Base-by-base conservation (phyloP, 30 jellyfish, hydroid and myxozoan species). In the Aurelia coerulea region DNA sequence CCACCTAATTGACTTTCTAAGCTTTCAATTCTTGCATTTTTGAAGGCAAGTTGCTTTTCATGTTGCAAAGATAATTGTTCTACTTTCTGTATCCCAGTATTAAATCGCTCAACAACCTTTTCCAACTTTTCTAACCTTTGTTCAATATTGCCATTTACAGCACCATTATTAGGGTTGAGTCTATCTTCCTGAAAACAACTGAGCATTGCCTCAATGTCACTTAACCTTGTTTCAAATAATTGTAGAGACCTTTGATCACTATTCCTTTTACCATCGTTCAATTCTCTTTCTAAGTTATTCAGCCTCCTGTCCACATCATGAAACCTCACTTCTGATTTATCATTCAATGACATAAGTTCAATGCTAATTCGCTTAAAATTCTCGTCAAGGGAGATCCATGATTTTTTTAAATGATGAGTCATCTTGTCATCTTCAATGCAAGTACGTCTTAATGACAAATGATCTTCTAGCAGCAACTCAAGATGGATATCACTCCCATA, bases 141-240 rank as follows among this genome's bases (percentile, higher is more conserved):
- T n/a, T 83, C 86, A 31, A 32, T 5, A 37, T 34, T 46, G 3
- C 86, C 81, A 11, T 60, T 53, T 18, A 58, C 51, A 17, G 65
- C 80, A 23, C 68, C 63, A 60, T 23, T 23, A 60, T 17, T 23
- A 17, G 35, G 35, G 32, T 8, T n/a, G 34, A 51, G 54, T 16
- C 86, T 65, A 50, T 83, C 92, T 12, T 83, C 80, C 23, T 83
- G 92, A 35, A 83, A 71, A 60, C 92, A 83, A 16, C 86, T 62
- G n/a, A 83, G 74, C 67, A 83, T 59, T 10, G 92, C 92, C 68
- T 83, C 92, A 19, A 83, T 59, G 63, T 83, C 84, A 42, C 49
- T 60, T 29, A 83, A 74, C 50, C 76, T 71, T 6, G 80, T 16
- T 52, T 71, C 80, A 29, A 83, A 11, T 13, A 8, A 9, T 15